phyloP scores from a whole-genome alignment of 1,140 invertebrate species.

The Drosophila ohnishii region DNA sequence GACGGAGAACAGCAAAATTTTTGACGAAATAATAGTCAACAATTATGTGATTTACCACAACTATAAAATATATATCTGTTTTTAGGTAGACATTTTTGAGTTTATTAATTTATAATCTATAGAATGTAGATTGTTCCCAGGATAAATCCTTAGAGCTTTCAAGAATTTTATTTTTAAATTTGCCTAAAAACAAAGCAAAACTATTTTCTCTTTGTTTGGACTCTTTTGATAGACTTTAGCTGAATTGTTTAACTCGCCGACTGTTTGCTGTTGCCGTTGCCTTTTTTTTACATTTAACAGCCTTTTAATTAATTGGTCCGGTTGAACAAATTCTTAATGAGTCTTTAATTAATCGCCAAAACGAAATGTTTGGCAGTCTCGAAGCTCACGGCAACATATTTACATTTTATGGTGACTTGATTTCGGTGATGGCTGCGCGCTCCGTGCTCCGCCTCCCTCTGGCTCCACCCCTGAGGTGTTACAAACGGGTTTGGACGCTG shows the following conservation, averaged over 20 bases:
- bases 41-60: background rate
- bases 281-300: slow-evolving; percentile 59
- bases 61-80: background rate
- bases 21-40: background rate
- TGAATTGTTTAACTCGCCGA: slow-evolving; percentile 15
- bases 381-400: slow-evolving; percentile 31
- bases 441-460: slow-evolving; percentile 24
- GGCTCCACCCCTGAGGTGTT: slow-evolving; percentile 72
- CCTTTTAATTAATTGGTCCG: slow-evolving; percentile 67
- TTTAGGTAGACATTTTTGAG: too few species aligned
- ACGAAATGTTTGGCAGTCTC: slow-evolving; percentile 43
- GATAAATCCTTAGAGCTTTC: background rate
- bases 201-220: background rate
- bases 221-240: slow-evolving; percentile 8
- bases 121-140: background rate
- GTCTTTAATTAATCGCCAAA: slow-evolving; percentile 77
- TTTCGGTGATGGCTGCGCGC: slow-evolving; percentile 54
- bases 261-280: background rate
- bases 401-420: slow-evolving; percentile 67
- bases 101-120: background rate
- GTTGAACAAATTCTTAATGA: slow-evolving; percentile 78
- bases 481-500: slow-evolving; percentile 66
- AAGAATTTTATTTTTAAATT: background rate
- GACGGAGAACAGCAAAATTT: background rate
- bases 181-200: background rate